phyloP scores from a whole-genome alignment of 2,888 invertebrate species.

The Lacanobia wlatinum region DNA sequence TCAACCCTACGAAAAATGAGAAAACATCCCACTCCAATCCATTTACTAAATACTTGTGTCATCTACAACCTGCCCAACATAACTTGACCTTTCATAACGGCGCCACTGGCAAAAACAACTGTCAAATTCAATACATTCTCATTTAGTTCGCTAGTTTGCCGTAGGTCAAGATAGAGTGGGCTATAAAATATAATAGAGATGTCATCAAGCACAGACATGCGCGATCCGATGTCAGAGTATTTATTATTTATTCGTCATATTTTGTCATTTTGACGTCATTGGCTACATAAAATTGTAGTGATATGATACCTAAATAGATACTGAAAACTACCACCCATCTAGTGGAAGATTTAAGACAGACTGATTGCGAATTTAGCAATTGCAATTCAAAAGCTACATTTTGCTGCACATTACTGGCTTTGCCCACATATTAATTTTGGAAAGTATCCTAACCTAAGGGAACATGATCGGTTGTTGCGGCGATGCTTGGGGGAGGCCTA shows the following conservation, averaged over 20 bases:
- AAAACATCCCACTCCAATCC: slow-evolving; percentile 25
- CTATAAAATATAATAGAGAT: slow-evolving; percentile 48
- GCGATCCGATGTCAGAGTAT: slow-evolving; percentile 30
- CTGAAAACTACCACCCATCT: not conserved
- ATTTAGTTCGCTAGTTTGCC: not conserved
- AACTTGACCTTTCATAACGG: not conserved
- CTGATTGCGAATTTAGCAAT: too few relatives aligned
- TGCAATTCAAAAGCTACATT: too few relatives aligned
- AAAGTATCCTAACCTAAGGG: too few relatives aligned
- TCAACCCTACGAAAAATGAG: slow-evolving; percentile 36
- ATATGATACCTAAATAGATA: slow-evolving; percentile 11
- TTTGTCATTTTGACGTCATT: slow-evolving; percentile 42
- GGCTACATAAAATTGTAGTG: not conserved
- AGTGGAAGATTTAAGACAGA: not conserved
- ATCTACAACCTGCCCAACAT: not conserved
- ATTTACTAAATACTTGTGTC: slow-evolving; percentile 43
- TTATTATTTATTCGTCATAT: slow-evolving; percentile 46
- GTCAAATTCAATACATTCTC: not conserved
- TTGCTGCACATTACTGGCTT: too few relatives aligned
- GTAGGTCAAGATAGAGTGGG: not conserved
- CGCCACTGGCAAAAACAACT: not conserved
- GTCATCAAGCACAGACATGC: slow-evolving; percentile 33
- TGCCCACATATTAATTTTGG: too few relatives aligned
- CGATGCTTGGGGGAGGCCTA: too few relatives aligned
- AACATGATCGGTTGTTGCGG: too few relatives aligned